A percentile compares a stretch with the other conserved stretches of the same genome.
These are phyloP conservation scores for Pardalotus punctatus DNA, from an alignment of 2,113 vertebrate genomes.

Conservation along the genomic window DNA sequence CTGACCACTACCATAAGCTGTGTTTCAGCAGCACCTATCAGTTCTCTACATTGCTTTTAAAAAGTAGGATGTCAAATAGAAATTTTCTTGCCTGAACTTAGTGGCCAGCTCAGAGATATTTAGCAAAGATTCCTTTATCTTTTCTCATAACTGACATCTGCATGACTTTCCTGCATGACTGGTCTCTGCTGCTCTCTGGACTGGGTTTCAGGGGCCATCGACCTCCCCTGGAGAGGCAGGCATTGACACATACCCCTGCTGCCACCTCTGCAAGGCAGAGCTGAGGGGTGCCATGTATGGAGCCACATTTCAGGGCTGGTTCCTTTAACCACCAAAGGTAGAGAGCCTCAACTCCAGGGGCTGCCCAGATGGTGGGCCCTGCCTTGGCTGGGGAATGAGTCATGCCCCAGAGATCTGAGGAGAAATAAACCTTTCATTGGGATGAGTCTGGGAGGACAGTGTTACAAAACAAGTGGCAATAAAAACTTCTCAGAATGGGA, in stretches of 20 bases:
- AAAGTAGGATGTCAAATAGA: background rate
- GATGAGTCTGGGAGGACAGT: background rate
- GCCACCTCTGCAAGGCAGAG: background rate
- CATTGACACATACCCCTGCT: background rate
- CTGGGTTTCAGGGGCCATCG: background rate
- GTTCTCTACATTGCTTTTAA: background rate
- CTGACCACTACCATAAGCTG: background rate
- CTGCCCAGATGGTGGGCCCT: background rate
- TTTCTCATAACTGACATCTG: background rate
- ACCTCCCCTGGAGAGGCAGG: background rate
- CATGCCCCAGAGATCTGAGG: rapidly evolving
- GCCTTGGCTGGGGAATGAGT: background rate
- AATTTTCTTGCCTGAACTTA: background rate
- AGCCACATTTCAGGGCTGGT: background rate
- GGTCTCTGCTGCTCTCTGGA: background rate
- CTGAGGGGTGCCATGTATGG: background rate
- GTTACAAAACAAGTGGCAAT: background rate
- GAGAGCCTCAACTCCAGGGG: rapidly evolving
- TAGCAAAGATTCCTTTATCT: background rate
- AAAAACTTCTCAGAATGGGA: background rate
- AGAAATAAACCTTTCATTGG: background rate
- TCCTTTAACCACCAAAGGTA: background rate
- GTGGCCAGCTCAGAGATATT: background rate
- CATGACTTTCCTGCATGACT: background rate
- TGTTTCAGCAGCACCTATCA: background rate